A percentile compares a stretch with the other conserved stretches of the same genome.
Evolutionary conservation across 2,797 vertebrate species (phyloP).

Genomic region (Sebastes cheni): DNA sequence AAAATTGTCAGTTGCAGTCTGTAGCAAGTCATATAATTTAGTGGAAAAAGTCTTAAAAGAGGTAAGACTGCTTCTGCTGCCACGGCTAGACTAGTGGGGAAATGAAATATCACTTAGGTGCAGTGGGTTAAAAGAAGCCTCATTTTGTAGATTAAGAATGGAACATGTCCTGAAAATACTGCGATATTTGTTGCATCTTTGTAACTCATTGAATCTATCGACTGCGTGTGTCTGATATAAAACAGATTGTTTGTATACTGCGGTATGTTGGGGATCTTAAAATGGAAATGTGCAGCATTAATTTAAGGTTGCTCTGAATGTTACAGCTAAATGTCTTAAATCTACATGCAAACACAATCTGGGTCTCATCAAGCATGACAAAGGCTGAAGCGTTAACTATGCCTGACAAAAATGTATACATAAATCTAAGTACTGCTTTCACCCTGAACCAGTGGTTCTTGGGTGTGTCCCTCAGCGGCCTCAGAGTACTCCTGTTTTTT

Average conservation of each 20-base stretch:
- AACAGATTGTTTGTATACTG: neutral
- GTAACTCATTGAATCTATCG: neutral
- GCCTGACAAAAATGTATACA: neutral
- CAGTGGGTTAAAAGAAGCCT: neutral
- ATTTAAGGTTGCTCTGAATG: neutral
- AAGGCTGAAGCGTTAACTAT: neutral
- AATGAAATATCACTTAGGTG: neutral
- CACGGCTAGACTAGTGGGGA: neutral
- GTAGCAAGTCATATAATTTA: neutral
- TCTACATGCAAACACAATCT: neutral
- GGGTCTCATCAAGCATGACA: neutral
- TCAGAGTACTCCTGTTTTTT: neutral
- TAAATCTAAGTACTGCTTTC: neutral
- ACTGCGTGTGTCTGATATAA: neutral
- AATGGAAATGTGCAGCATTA: neutral
- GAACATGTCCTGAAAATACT: neutral
- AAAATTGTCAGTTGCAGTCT: neutral
- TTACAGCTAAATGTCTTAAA: neutral
- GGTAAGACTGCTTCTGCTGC: neutral
- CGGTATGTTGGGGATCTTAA: neutral
- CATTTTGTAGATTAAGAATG: neutral
- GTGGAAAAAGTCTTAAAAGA: neutral
- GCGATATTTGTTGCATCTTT: neutral
- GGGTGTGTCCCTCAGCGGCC: neutral
- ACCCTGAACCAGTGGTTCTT: neutral